Base-by-base conservation (phyloP, 2,888 invertebrate species). In the Nephrotoma guestfalica region DNA sequence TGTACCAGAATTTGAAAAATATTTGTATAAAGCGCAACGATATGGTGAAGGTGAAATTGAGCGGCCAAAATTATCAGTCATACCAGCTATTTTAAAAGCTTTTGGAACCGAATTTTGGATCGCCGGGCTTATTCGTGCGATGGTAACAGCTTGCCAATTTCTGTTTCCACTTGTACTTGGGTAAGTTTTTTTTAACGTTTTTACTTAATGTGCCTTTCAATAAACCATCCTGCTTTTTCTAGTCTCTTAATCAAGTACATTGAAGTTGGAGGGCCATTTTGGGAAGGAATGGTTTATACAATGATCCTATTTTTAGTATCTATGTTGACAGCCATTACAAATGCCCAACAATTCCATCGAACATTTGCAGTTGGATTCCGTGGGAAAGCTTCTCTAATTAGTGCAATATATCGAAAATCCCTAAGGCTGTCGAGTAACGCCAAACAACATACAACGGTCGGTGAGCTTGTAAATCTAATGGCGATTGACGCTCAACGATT, bases 211-310 rank as follows among this genome's bases (percentile, higher is more conserved):
- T 40, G 30, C 11, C n/a, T 51, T 30, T 30, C 30, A 42, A 13
- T 43, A 41, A 13, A 41, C 30, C 30, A 18, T 47, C 86, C 3
- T 42, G 6, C 6, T 9, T 57, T 18, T 30, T 30, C 30, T 30
- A 71, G 71, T 2, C 71, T 18, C 42, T 18, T 85, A 43, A 85
- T 85, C 15, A 85, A 43, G 6, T 18, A 85, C 15, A 43, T 85
- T 7, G 83, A 90, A 2, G 89, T 90, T 18, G 89, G 43, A 15
- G 43, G 43, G 4, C 6, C 90, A 9, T 51, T 89, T 15, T 93
- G 93, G 93, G 92, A 92, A 88, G 93, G 94, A 5, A 91, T 93
- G 88, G 89, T 92, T 13, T 93, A 92, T 88, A 92, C 93, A 2
- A 87, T 89, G 0, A 86, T 91, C 1, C 90, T 94, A 89, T 92